Evolutionary conservation across 2,888 invertebrate genomes (phyloP).

Genomic region (Bombylius discolor): DNA sequence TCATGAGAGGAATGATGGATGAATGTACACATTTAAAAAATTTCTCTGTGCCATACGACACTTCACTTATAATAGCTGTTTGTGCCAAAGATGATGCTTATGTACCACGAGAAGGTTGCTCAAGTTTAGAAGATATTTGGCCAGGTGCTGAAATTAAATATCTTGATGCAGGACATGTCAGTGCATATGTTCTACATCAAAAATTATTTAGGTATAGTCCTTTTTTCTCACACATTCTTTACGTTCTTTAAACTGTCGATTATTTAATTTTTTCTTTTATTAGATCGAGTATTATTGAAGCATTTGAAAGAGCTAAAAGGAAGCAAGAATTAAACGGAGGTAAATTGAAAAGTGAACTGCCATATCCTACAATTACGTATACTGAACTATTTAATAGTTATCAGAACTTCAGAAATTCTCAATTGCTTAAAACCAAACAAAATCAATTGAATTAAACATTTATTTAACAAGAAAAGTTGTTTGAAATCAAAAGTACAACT

Average conservation of each 20-base stretch:
- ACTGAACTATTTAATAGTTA: constrained; percentile 23
- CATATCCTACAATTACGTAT: constrained; percentile 21
- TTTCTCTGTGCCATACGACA: constrained; percentile 78
- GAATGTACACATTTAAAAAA: constrained; percentile 94
- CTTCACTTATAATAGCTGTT: constrained; percentile 80
- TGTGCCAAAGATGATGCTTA: constrained; percentile 83
- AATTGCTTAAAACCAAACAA: background rate
- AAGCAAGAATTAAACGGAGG: constrained; percentile 25
- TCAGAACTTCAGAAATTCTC: constrained; percentile 10
- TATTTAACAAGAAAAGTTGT: too few species aligned
- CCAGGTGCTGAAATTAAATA: constrained; percentile 81
- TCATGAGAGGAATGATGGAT: constrained; percentile 97
- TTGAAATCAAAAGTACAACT: too few species aligned
- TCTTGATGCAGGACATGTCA: constrained; percentile 80
- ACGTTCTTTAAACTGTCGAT: background rate
- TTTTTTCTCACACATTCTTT: background rate
- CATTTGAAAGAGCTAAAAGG: constrained; percentile 56
- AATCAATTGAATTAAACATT: background rate
- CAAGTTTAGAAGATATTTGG: constrained; percentile 80
- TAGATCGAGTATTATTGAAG: constrained; percentile 63
- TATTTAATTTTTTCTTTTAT: constrained; percentile 20
- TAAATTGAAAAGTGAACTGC: constrained; percentile 10
- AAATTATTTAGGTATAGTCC: constrained; percentile 64
- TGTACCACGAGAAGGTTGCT: constrained; percentile 74
- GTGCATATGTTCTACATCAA: constrained; percentile 77